Evolutionary conservation across 1,140 invertebrate genomes (phyloP), one percentile per base, ranked within the genome.

Genomic region (Drosophila paulistorum): DNA sequence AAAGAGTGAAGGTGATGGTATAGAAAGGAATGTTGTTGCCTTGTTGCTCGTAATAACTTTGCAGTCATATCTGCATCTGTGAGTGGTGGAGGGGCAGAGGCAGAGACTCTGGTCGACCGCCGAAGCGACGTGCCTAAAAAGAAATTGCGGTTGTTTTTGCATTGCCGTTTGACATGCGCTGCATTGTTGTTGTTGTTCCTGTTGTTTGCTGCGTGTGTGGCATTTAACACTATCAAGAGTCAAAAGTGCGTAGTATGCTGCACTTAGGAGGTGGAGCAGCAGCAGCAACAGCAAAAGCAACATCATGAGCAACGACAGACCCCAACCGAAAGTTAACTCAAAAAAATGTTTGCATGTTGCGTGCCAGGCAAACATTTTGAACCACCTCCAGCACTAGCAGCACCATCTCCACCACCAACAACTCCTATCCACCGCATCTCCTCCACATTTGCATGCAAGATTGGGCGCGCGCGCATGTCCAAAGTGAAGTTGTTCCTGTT

Each of bases 291-390:
- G 33, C 17, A 35, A 20, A 33, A 65, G 72, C 30, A 39, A 17
- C 13, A 54, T 23, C 26, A 39, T 35, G 14, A 68, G 71, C 64
- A 75, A 62, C 71, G 7, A 51, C 20, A 11, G 17, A 39, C 57
- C 39, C 65, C 35, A 63, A 66, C 37, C 37, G 75, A 51, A 86
- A 89, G 76, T 87, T 86, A 86, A 86, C 83, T 86, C 83, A 86
- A 86, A 86, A 86, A 86, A 86, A 86, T 86, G 83, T 83, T 86
- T 83, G 83, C 83, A 86, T 86, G 83, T 86, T 86, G 83, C 83
- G 83, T 86, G 83, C 83, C 79, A 86, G 77, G 79, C 84, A 83
- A 86, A 83, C 83, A 86, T 86, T 86, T 77, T 76, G 65, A 65
- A 77, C 75, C 71, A 82, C 66, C 61, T 74, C 68, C 58, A 37